Percentiles rank a stretch among this genome's conserved stretches.
Evolutionary conservation across 1,140 invertebrate species (phyloP).

Genomic region (Drosophila bipectinata): DNA sequence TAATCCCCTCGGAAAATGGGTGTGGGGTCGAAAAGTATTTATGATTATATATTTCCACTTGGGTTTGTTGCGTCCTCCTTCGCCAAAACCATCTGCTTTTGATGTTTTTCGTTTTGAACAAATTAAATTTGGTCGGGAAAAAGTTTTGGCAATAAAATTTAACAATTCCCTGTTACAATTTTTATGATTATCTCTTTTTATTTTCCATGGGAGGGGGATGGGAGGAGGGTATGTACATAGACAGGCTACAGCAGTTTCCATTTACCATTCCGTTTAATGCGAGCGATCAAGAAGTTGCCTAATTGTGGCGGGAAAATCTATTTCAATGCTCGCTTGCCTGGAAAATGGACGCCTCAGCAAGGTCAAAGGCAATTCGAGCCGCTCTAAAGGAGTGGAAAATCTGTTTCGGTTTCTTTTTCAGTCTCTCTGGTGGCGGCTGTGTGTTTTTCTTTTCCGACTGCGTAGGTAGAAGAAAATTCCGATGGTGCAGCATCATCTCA

Average conservation of each 20-base stretch:
- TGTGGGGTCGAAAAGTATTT: constrained; percentile 52
- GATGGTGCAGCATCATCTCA: constrained; percentile 33
- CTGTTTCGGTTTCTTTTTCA: constrained; percentile 32
- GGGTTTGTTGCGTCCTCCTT: constrained; percentile 15
- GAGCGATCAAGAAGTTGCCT: constrained; percentile 47
- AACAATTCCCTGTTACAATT: constrained; percentile 76
- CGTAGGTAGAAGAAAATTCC: constrained; percentile 54
- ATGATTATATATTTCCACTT: constrained; percentile 56
- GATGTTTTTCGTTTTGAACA: constrained; percentile 65
- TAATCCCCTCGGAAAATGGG: constrained; percentile 18
- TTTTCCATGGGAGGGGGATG: constrained; percentile 6
- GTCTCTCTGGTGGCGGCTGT: background rate
- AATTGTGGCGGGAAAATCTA: constrained; percentile 71
- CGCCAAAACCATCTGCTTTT: constrained; percentile 74
- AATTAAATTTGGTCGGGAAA: constrained; percentile 68
- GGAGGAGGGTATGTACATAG: background rate
- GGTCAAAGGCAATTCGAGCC: constrained; percentile 77
- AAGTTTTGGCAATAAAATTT: constrained; percentile 78
- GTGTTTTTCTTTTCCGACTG: constrained; percentile 33
- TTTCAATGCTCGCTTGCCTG: constrained; percentile 43
- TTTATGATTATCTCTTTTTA: constrained; percentile 71
- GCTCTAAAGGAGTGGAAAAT: constrained; percentile 60
- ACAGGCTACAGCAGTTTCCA: constrained; percentile 45
- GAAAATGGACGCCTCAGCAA: constrained; percentile 56
- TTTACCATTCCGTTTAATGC: constrained; percentile 31